Conservation (phyloP, 2,113 vertebrate genomes). For the Ceuthmochares aereus region DNA sequence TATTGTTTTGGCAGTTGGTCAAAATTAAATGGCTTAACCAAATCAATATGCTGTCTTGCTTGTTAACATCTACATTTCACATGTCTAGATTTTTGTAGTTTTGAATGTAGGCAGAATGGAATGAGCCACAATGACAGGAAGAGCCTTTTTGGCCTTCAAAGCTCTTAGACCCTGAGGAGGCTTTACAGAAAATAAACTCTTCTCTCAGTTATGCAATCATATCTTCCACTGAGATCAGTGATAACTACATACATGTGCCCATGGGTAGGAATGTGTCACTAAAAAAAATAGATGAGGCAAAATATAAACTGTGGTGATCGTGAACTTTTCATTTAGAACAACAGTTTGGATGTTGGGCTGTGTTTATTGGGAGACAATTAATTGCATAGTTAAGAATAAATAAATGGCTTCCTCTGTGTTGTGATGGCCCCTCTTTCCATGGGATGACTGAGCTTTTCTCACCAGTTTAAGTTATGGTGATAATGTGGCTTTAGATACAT, state of each 20-base stretch:
- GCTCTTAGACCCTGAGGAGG: not conserved
- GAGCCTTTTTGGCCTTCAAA: not conserved
- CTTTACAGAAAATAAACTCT: not conserved
- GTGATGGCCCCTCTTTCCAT: not conserved
- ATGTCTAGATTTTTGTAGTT: not conserved
- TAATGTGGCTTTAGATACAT: slow-evolving; percentile 26
- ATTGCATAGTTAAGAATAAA: not conserved
- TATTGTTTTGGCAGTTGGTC: slow-evolving; percentile 68
- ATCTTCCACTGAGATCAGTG: not conserved
- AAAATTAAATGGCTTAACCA: slow-evolving; percentile 58
- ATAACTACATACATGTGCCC: not conserved
- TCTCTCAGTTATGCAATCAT: not conserved
- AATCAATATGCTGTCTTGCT: slow-evolving; percentile 22
- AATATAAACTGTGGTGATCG: not conserved
- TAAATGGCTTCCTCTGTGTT: not conserved
- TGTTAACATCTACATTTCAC: slow-evolving; percentile 27
- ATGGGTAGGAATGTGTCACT: not conserved
- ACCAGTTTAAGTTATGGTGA: not conserved
- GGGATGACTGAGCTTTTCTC: slow-evolving; percentile 14
- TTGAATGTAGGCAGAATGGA: not conserved
- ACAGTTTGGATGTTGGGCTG: not conserved
- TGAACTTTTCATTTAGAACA: not conserved
- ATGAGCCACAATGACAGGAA: not conserved
- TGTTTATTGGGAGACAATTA: not conserved
- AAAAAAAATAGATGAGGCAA: not conserved